phyloP scores from a whole-genome alignment of 2,113 vertebrate species.

The Lepus timidus region DNA sequence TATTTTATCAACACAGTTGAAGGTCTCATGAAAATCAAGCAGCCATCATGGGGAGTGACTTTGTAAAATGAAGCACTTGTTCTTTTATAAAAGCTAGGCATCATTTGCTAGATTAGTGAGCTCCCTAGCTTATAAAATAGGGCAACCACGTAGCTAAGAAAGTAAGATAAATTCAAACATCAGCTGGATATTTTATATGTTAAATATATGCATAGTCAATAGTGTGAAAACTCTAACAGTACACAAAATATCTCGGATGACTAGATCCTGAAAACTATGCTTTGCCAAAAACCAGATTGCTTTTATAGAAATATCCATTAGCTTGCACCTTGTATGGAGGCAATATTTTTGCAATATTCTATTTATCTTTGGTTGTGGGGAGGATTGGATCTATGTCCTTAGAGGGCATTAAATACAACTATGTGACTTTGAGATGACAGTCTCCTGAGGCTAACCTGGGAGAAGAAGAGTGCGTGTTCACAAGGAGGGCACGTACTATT shows the following conservation, averaged over 20 bases:
- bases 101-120: slow-evolving; percentile 63
- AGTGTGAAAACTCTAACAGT: slow-evolving; percentile 52
- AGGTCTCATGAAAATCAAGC: slow-evolving; percentile 79
- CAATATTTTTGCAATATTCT: neutral
- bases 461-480: neutral
- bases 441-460: neutral
- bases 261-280: slow-evolving; percentile 57
- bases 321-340: neutral
- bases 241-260: slow-evolving; percentile 47
- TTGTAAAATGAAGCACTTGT: slow-evolving; percentile 78
- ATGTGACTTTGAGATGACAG: neutral
- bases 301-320: slow-evolving; percentile 30
- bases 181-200: slow-evolving; percentile 40
- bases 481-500: neutral
- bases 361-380: slow-evolving; percentile 1
- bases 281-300: neutral
- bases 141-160: slow-evolving; percentile 25
- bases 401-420: slow-evolving; percentile 24
- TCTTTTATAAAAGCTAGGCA: slow-evolving; percentile 72
- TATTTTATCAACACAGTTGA: slow-evolving; percentile 76
- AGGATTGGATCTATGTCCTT: neutral
- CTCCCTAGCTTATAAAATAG: slow-evolving; percentile 71
- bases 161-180: slow-evolving; percentile 75
- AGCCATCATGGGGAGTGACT: slow-evolving; percentile 54
- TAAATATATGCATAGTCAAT: slow-evolving; percentile 55